These are phyloP conservation scores for Dolomedes plantarius DNA, from an alignment of 2,888 invertebrate species.

Conservation along the genomic window DNA sequence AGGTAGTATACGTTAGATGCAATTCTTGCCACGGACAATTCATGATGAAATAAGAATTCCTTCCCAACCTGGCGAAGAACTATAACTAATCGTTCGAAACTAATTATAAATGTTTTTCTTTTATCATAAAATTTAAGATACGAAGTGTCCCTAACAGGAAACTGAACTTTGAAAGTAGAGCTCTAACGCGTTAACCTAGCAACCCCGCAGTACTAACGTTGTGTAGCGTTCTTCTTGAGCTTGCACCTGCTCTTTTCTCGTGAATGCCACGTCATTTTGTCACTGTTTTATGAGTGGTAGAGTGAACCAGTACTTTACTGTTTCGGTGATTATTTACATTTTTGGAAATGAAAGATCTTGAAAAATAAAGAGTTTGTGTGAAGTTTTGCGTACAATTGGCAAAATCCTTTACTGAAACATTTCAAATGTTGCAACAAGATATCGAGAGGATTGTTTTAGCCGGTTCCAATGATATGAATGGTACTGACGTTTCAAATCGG, in stretches of 20 bases:
- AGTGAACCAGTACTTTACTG: no score
- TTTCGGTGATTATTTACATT: background rate
- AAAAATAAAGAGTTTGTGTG: background rate
- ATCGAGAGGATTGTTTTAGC: conserved; percentile 5
- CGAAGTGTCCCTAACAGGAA: background rate
- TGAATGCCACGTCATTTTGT: no score
- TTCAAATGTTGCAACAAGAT: conserved; percentile 7
- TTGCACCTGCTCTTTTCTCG: no score
- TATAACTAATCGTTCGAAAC: no score
- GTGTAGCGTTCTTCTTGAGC: background rate
- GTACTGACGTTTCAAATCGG: background rate
- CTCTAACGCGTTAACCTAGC: no score
- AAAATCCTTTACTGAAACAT: background rate
- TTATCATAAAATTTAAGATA: no score
- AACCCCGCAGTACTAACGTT: background rate
- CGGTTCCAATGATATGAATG: background rate
- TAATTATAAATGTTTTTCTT: no score
- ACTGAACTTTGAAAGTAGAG: background rate
- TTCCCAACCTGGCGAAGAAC: no score
- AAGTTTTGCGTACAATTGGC: background rate
- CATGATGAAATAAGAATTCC: no score
- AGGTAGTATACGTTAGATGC: no score
- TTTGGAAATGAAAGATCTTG: background rate
- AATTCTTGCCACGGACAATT: no score
- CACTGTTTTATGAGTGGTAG: no score